Percentiles rank a stretch among this genome's conserved stretches.
Conservation (phyloP, 64 coral and sea anemone species). For the Acropora yongei region DNA sequence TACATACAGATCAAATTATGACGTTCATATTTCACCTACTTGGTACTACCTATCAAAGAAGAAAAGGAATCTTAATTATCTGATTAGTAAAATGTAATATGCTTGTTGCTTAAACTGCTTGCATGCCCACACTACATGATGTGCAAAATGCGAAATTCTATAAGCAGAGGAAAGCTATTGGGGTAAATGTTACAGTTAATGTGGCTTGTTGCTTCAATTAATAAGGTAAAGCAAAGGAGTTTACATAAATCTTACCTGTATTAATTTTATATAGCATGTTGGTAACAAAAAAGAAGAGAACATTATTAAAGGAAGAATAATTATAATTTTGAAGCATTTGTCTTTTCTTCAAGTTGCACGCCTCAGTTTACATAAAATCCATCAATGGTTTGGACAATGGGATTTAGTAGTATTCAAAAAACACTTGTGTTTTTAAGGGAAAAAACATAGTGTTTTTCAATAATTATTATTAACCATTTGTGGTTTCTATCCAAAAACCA, state of each 20-base stretch:
- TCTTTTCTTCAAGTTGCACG: slow-evolving; percentile 25
- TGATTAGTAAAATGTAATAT: slow-evolving; percentile 28
- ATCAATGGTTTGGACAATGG: slow-evolving; percentile 25
- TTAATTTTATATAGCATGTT: slow-evolving; percentile 34
- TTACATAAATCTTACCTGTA: slow-evolving; percentile 33
- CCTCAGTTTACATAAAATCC: slow-evolving; percentile 28
- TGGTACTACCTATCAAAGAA: slow-evolving; percentile 17
- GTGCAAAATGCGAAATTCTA: slow-evolving; percentile 16
- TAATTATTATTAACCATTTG: slow-evolving; percentile 1
- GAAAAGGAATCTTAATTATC: slow-evolving; percentile 8
- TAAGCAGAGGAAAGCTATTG: slow-evolving; percentile 29
- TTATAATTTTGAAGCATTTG: slow-evolving; percentile 25
- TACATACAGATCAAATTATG: slow-evolving; percentile 22
- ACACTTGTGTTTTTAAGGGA: slow-evolving; percentile 22
- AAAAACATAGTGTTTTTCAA: slow-evolving; percentile 24
- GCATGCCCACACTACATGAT: slow-evolving; percentile 16
- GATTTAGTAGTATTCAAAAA: slow-evolving; percentile 21
- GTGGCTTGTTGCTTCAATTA: slow-evolving; percentile 34
- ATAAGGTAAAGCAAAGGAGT: slow-evolving; percentile 29
- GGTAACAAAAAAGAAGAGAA: slow-evolving; percentile 28
- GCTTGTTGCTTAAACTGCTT: slow-evolving; percentile 18
- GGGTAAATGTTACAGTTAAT: slow-evolving; percentile 1
- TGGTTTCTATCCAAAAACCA: slow-evolving; percentile 19
- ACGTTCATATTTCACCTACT: slow-evolving; percentile 20
- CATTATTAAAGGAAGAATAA: slow-evolving; percentile 24